Conservation (phyloP, 2,888 invertebrate genomes). For the Drosophila paramelanica region DNA sequence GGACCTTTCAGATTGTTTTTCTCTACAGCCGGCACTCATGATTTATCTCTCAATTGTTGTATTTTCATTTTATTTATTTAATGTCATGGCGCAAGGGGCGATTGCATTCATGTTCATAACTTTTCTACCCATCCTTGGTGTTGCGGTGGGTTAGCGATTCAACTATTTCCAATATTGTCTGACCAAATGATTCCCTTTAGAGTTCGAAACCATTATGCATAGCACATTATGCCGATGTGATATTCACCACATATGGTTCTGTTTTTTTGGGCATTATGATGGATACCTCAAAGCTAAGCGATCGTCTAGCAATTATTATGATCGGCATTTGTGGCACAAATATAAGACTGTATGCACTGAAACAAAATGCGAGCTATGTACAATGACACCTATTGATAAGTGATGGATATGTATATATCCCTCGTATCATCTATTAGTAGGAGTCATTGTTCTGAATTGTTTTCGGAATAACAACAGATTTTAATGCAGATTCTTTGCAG, state of each 20-base stretch:
- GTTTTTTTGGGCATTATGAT: conserved; percentile 51
- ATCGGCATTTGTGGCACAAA: conserved; percentile 33
- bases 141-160: conserved; percentile 25
- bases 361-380: not conserved
- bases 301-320: conserved; percentile 22
- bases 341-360: conserved; percentile 39
- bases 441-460: not conserved
- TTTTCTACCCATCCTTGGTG: conserved; percentile 46
- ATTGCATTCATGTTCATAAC: conserved; percentile 56
- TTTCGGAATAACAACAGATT: not conserved
- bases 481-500: conserved; percentile 17
- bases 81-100: conserved; percentile 52
- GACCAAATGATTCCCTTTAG: conserved; percentile 2
- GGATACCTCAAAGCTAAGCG: conserved; percentile 56
- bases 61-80: conserved; percentile 53
- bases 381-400: not conserved
- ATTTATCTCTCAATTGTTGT: conserved; percentile 31
- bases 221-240: conserved; percentile 45
- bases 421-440: too few species aligned
- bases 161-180: not conserved
- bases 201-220: conserved; percentile 21
- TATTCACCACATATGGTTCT: conserved; percentile 36
- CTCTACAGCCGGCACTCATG: conserved; percentile 47
- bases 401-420: too few species aligned
- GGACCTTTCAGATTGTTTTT: not conserved